Evolutionary conservation across 1,140 invertebrate species (phyloP), one percentile per base, ranked within the genome.

Genomic region (Brachionus angularis): DNA sequence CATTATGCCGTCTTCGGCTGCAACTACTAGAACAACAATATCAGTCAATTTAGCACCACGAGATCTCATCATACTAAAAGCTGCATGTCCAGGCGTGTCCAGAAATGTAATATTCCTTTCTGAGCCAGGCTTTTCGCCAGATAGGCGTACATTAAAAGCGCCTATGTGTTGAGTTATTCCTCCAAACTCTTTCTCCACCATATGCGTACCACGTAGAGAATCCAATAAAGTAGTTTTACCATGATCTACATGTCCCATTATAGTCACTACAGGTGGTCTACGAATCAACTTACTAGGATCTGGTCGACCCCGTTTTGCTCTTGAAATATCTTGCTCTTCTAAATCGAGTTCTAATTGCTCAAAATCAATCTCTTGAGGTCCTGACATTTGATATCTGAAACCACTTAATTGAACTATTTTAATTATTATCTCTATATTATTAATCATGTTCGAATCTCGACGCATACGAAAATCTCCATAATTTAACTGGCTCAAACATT

Each of bases 161-260:
- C 96, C 96, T 79, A 99, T 98, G 80, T 98, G 95, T 81, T 99
- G 96, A 0, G 96, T 99, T 46, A 99, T 99, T 16, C 96, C 96
- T n/a, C 96, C 96, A 83, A 94, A 96, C 84, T 99, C 96, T 36
- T 87, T 84, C 18, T 88, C 85, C 0, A 93, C 94, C 39, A 98
- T 88, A 71, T 87, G 86, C 0, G 92, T 87, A 62, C 93, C 86
- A 67, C 96, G 81, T 18, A 99, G 80, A 0, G 89, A 84, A 83
- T 99, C 96, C 5, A 99, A 80, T 3, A 99, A 83, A 3, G 96
- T 98, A 3, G 96, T 98, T 86, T 98, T 98, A 1, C 95, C 95
- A 84, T 98, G 96, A 85, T 98, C 96, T 1, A 98, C 93, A 83
- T 99, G 96, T 0, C 96, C 96, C 95, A 99, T 98, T 14, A 98